Percentiles rank a stretch among this genome's conserved stretches.
These are phyloP conservation scores for Nomada flava DNA, from an alignment of 2,888 invertebrate species.

Conservation along the genomic window DNA sequence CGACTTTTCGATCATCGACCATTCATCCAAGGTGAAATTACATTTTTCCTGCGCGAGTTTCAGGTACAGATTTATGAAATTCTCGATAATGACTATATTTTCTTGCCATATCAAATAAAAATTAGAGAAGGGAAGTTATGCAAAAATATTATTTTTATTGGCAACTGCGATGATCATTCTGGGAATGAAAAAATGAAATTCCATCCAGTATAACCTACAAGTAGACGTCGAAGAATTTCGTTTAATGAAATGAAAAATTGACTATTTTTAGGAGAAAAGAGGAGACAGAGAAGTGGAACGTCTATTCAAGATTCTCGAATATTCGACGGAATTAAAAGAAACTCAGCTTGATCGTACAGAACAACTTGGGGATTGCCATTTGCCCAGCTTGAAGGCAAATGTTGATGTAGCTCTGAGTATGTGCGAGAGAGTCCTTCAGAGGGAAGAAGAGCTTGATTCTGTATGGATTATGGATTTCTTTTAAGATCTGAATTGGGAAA, in stretches of 20 bases:
- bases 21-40: constrained; percentile 94
- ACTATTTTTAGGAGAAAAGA: constrained; percentile 88
- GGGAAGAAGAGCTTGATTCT: constrained; percentile 86
- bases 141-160: background rate
- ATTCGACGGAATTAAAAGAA: constrained; percentile 91
- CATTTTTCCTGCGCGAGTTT: constrained; percentile 93
- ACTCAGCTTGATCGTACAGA: constrained; percentile 89
- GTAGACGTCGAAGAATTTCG: background rate
- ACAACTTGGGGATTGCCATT: constrained; percentile 86
- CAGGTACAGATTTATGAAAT: constrained; percentile 86
- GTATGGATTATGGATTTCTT: constrained; percentile 79
- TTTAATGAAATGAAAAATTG: background rate
- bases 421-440: constrained; percentile 87
- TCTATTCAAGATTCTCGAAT: constrained; percentile 91
- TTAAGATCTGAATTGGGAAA: background rate
- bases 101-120: background rate
- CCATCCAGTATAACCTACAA: constrained; percentile 24
- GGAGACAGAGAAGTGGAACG: constrained; percentile 92
- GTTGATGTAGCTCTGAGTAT: constrained; percentile 88
- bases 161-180: background rate
- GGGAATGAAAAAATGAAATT: background rate
- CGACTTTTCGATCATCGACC: constrained; percentile 95
- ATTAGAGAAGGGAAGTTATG: background rate
- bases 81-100: background rate
- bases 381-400: constrained; percentile 88